Conservation (phyloP, 2,888 invertebrate genomes). For the Ashinkailepas kermadecensis region DNA sequence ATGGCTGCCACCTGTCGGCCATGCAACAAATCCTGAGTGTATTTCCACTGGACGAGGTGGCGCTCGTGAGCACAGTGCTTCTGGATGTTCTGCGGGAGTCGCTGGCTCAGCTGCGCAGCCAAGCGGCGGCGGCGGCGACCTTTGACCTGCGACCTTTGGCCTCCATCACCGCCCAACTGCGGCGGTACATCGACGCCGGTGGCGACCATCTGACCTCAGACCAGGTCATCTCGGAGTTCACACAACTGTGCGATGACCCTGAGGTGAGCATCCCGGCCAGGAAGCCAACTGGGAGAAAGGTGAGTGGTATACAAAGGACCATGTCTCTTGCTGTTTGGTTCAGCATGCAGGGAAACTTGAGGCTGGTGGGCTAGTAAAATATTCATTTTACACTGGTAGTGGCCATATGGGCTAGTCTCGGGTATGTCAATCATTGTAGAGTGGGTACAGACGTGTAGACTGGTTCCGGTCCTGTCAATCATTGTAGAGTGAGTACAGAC, state of each 20-base stretch:
- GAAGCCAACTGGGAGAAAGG: too few relatives aligned
- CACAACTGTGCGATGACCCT: not conserved
- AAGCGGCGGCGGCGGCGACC: not conserved
- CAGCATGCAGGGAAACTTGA: not conserved
- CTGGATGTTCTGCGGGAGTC: not conserved
- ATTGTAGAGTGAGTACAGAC: too few relatives aligned
- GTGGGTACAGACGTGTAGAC: too few relatives aligned
- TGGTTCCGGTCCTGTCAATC: too few relatives aligned
- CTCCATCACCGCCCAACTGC: not conserved
- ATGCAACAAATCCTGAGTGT: not conserved
- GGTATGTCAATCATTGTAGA: too few relatives aligned
- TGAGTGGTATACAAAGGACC: too few relatives aligned
- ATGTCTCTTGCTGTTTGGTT: too few relatives aligned
- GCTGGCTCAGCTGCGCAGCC: not conserved
- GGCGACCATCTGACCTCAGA: not conserved
- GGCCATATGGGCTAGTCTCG: too few relatives aligned
- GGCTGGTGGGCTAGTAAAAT: not conserved
- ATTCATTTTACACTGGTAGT: not conserved
- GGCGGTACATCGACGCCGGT: not conserved
- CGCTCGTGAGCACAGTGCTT: not conserved
- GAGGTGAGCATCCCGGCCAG: not conserved
- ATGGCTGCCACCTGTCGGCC: not conserved
- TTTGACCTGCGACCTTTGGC: not conserved
- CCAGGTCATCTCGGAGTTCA: not conserved
- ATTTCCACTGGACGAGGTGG: constrained; percentile 15